A percentile compares a stretch with the other conserved stretches of the same genome.
phyloP scores from a whole-genome alignment of 1,140 invertebrate species.

The Conopomorpha cramerella region DNA sequence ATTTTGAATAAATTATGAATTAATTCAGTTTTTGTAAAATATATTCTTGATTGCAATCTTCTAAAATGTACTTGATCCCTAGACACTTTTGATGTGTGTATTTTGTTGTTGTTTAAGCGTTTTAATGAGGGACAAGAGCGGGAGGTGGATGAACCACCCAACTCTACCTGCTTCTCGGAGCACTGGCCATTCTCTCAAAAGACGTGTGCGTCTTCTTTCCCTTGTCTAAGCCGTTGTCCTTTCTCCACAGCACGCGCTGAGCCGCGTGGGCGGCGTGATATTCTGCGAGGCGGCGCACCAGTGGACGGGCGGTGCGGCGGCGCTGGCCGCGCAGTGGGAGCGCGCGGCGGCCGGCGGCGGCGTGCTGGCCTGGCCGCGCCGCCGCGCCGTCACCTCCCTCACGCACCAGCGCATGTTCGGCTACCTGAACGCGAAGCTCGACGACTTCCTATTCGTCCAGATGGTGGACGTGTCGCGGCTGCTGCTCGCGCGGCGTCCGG shows the following conservation, averaged over 20 bases:
- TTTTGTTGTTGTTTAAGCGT: too few species aligned
- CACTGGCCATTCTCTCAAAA: too few species aligned
- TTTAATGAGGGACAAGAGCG: too few species aligned
- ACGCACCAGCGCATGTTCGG: conserved; percentile 94
- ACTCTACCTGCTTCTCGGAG: too few species aligned
- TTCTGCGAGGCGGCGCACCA: conserved; percentile 72
- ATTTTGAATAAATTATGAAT: too few species aligned
- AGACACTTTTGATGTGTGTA: too few species aligned
- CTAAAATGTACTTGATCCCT: too few species aligned
- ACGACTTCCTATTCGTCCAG: conserved; percentile 83
- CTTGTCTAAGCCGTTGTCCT: too few species aligned
- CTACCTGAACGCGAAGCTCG: conserved; percentile 79
- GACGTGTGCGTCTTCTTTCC: too few species aligned
- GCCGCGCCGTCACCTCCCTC: conserved; percentile 83
- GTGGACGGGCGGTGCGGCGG: conserved; percentile 46
- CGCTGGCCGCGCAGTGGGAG: conserved; percentile 77
- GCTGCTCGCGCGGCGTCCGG: conserved; percentile 72
- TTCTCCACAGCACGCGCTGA: conserved; percentile 70
- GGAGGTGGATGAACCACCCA: too few species aligned
- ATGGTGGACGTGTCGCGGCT: conserved; percentile 78
- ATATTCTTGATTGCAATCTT: too few species aligned
- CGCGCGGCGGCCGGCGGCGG: conserved; percentile 61
- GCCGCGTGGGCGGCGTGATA: conserved; percentile 73
- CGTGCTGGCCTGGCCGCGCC: conserved; percentile 80
- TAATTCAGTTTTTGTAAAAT: too few species aligned